Evolutionary conservation across 2,888 invertebrate species (phyloP).

Genomic region (Volucella bombylans): DNA sequence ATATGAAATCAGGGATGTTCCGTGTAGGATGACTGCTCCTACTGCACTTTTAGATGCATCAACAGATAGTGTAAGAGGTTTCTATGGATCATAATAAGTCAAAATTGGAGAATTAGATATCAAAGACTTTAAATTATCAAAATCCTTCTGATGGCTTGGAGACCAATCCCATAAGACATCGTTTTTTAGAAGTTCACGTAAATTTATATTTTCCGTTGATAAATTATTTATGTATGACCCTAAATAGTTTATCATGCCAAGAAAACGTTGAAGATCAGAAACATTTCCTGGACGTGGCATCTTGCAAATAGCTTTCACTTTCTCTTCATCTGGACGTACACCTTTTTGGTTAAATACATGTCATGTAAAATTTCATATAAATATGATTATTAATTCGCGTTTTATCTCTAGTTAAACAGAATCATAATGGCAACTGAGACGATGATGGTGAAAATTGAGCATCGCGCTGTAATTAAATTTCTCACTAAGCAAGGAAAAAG

Average conservation of each 20-base stretch:
- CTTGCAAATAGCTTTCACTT: conserved; percentile 38
- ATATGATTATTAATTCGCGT: too few relatives aligned
- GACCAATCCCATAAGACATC: conserved; percentile 25
- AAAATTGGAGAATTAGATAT: conserved; percentile 33
- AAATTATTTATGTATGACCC: conserved; percentile 65
- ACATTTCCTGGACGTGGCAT: conserved; percentile 24
- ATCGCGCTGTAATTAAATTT: too few relatives aligned
- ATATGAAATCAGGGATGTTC: neutral
- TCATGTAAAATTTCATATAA: too few relatives aligned
- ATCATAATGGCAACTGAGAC: too few relatives aligned
- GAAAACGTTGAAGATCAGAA: conserved; percentile 30
- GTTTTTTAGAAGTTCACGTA: conserved; percentile 32
- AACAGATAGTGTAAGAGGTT: conserved; percentile 34
- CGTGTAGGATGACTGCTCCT: neutral
- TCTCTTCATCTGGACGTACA: conserved; percentile 8
- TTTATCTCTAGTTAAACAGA: too few relatives aligned
- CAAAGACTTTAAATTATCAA: conserved; percentile 19
- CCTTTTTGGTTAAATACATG: too few relatives aligned
- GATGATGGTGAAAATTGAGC: too few relatives aligned
- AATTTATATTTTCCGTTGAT: conserved; percentile 22
- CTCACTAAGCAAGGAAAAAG: too few relatives aligned
- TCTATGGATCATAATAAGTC: conserved; percentile 53
- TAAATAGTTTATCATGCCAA: conserved; percentile 61
- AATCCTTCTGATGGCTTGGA: too few relatives aligned
- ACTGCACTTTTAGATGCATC: too few relatives aligned